These are phyloP conservation scores for Agonopterix alstromeriana DNA, from an alignment of 2,888 invertebrate species.

Conservation along the genomic window DNA sequence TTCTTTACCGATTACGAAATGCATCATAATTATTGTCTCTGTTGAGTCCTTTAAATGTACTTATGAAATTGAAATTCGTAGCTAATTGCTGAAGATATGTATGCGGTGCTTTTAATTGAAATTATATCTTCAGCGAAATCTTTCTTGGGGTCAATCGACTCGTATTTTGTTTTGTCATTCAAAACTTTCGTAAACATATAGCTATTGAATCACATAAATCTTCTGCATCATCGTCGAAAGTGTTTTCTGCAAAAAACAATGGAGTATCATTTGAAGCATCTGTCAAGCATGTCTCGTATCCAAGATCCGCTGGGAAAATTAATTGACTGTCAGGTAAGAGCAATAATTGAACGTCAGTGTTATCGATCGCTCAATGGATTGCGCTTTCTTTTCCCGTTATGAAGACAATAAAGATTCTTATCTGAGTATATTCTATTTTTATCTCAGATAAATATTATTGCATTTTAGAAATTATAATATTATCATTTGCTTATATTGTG, in stretches of 20 bases:
- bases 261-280: slow-evolving; percentile 27
- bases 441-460: no score
- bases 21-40: slow-evolving; percentile 1
- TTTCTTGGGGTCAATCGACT: background rate
- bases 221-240: slow-evolving; percentile 31
- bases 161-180: background rate
- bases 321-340: slow-evolving; percentile 38
- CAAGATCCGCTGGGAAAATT: slow-evolving; percentile 29
- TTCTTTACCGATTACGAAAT: background rate
- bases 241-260: slow-evolving; percentile 42
- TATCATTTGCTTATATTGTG: no score
- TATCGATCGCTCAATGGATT: slow-evolving; percentile 30
- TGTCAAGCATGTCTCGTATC: slow-evolving; percentile 22
- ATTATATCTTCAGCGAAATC: slow-evolving; percentile 1
- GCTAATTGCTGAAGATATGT: background rate
- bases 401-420: slow-evolving; percentile 14
- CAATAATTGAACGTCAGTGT: slow-evolving; percentile 30
- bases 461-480: no score
- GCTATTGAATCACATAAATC: background rate
- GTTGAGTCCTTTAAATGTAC: background rate
- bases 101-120: background rate
- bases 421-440: slow-evolving; percentile 11
- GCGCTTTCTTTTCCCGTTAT: slow-evolving; percentile 37
- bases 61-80: background rate
- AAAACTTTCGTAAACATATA: background rate